Evolutionary conservation across 2,113 vertebrate species (phyloP).

Genomic region (Petrocephalus zakoni): DNA sequence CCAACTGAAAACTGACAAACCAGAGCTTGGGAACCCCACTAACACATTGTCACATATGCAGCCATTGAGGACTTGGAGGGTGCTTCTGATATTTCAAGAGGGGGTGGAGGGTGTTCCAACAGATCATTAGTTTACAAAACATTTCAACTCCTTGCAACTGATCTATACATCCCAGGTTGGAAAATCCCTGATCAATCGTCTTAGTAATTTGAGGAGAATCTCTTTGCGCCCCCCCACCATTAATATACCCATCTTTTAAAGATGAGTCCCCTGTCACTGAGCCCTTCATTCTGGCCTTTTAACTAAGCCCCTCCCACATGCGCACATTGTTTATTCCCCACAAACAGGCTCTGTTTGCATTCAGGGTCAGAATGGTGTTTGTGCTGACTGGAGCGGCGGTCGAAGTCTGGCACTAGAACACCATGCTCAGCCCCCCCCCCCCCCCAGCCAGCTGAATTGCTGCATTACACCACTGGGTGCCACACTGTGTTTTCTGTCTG

Average conservation of each 20-base stretch:
- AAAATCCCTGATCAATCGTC: neutral
- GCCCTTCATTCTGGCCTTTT: neutral
- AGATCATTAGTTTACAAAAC: neutral
- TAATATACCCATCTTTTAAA: neutral
- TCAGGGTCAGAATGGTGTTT: neutral
- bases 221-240: neutral
- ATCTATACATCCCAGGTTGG: neutral
- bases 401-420: neutral
- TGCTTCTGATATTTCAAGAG: neutral
- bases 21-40: neutral
- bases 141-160: neutral
- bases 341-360: neutral
- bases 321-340: neutral
- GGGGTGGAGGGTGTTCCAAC: neutral
- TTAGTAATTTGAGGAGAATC: neutral
- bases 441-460: neutral
- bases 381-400: slow-evolving; percentile 12
- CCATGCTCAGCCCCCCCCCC: neutral
- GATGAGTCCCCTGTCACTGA: neutral
- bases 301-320: neutral
- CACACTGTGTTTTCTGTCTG: neutral
- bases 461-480: neutral
- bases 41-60: neutral
- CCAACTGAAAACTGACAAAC: neutral
- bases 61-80: neutral